Base-by-base conservation (phyloP, 2,797 vertebrate genomes). In the Petrocephalus schoutedeni region DNA sequence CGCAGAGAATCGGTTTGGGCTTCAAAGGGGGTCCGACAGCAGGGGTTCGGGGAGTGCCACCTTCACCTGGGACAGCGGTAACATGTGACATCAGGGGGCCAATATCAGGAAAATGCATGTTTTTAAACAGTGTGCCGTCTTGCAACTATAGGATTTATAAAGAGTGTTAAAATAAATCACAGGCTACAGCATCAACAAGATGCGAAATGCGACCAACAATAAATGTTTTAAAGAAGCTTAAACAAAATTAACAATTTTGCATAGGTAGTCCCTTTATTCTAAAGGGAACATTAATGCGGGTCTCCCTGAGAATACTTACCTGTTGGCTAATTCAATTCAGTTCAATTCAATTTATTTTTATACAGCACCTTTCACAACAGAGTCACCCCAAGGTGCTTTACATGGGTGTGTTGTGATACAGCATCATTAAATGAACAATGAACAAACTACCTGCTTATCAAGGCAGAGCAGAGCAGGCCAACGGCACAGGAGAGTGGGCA, bases 1-100 rank as follows among this genome's bases (percentile, higher is more conserved):
- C 95, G 95, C 93, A 95, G 94, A 96, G 94, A 96, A 96, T 96
- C 95, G 95, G 96, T 96, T 96, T 95, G 90, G 89, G 94, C 94
- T 96, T 96, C 95, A 96, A 96, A 96, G 94, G 89, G 89, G 92
- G 92, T 93, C 93, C 94, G 93, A 93, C 92, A 90, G 90, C 92
- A 93, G 93, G 92, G 93, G 92, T 94, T 94, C 93, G 93, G 87
- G 87, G 36, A 88, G 87, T 59, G 61, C 71, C 84, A 84, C 9
- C 64, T 86, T 61, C 56, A 86, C 87, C 51, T 23, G 82, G 51
- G 59, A 85, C 74, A 28, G 74, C 93, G 84, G 93, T 94, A 2
- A 51, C 32, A 49, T 93, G 91, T 92, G 90, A 91, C 92, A 92
- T 92, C 77, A n/a, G 19, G 36, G n/a, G 36, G 19, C 36, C 32